These are phyloP conservation scores for Pristiophorus japonicus DNA, from an alignment of 2,113 vertebrate species.

Conservation along the genomic window DNA sequence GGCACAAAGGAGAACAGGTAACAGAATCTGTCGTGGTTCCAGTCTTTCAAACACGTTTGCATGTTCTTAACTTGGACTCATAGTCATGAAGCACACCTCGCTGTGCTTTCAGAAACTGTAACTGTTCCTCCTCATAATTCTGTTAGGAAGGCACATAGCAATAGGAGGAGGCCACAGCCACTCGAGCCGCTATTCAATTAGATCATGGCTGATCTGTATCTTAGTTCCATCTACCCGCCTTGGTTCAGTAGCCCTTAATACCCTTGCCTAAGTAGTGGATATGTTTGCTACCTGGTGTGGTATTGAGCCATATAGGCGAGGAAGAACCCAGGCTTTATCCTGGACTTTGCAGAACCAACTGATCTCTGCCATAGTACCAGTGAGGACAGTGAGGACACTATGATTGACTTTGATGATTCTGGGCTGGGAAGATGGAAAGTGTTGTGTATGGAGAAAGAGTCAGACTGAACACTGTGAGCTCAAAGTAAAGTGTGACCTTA, in stretches of 20 bases:
- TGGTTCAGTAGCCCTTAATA: background rate
- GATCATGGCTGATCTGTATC: background rate
- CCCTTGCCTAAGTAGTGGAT: background rate
- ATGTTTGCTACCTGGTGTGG: background rate
- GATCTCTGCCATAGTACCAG: background rate
- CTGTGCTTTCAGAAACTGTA: background rate
- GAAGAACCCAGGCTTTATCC: background rate
- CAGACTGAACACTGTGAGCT: too few species aligned
- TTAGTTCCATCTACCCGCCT: background rate
- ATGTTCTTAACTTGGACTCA: background rate
- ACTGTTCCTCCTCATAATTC: background rate
- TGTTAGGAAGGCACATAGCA: background rate
- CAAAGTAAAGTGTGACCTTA: too few species aligned
- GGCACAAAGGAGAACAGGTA: conserved; percentile 71
- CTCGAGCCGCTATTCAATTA: background rate
- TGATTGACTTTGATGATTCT: background rate
- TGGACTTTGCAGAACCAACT: background rate
- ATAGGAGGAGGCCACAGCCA: background rate
- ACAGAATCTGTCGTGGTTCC: background rate
- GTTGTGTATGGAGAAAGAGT: too few species aligned
- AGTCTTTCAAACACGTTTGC: background rate
- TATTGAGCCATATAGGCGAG: background rate
- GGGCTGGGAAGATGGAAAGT: background rate
- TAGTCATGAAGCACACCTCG: background rate
- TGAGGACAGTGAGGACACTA: background rate